A percentile compares a stretch with the other conserved stretches of the same genome.
phyloP scores from a whole-genome alignment of 2,113 vertebrate genomes.

The Oncorhynchus masou region DNA sequence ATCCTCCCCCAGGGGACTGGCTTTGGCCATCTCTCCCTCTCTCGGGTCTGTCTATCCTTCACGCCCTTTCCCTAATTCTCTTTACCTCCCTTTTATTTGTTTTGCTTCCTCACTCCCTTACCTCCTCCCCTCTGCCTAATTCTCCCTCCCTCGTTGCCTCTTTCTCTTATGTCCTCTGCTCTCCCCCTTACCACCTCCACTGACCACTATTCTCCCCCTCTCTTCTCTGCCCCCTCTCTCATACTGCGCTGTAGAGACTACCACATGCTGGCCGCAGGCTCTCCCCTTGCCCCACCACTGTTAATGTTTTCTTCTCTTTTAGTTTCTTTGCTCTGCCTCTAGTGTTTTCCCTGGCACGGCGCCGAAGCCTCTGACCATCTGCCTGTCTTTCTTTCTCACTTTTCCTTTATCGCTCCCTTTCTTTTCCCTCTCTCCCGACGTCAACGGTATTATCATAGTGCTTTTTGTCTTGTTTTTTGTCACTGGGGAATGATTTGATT shows the following conservation, averaged over 20 bases:
- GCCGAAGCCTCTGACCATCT: slow-evolving; percentile 58
- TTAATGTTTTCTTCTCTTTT: slow-evolving; percentile 16
- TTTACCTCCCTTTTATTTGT: background rate
- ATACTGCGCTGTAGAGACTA: slow-evolving; percentile 20
- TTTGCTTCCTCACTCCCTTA: background rate
- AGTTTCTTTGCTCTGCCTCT: slow-evolving; percentile 38
- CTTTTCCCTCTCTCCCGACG: slow-evolving; percentile 21
- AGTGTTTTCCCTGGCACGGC: slow-evolving; percentile 46
- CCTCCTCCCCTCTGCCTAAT: background rate
- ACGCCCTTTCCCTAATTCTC: background rate
- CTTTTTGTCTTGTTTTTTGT: slow-evolving; percentile 20
- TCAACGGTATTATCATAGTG: slow-evolving; percentile 15
- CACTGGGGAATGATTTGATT: slow-evolving; percentile 6
- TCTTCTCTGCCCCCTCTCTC: slow-evolving; percentile 12
- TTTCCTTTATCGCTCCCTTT: background rate
- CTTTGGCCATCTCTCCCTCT: slow-evolving; percentile 10
- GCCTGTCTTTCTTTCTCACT: slow-evolving; percentile 37
- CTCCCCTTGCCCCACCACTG: slow-evolving; percentile 10
- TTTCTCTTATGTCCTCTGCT: background rate
- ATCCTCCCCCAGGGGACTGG: slow-evolving; percentile 39
- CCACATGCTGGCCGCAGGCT: slow-evolving; percentile 37
- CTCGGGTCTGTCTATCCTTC: slow-evolving; percentile 1
- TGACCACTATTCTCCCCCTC: background rate
- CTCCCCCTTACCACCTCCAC: background rate
- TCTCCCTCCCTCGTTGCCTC: background rate